Evolutionary conservation across 2,888 invertebrate species (phyloP).

Genomic region (Caenorhabditis imperialis): DNA sequence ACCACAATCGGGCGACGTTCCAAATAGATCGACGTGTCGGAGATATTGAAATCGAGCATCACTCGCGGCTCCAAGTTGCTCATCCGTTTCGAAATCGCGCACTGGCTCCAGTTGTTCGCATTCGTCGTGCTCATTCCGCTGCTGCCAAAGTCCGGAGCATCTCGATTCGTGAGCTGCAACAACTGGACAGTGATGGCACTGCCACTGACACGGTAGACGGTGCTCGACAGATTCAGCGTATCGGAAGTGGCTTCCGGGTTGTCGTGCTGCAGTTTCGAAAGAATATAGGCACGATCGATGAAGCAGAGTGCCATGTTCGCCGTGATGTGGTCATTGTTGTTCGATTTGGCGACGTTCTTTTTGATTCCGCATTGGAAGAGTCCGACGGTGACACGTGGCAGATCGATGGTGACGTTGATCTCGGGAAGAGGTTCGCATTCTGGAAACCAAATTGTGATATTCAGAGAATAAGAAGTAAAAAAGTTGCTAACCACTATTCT

Average conservation of each 20-base stretch:
- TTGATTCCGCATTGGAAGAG: conserved; percentile 52
- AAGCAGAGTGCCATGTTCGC: conserved; percentile 48
- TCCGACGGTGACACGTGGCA: conserved; percentile 36
- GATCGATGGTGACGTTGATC: conserved; percentile 33
- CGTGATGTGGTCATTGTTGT: conserved; percentile 30
- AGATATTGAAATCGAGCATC: conserved; percentile 51
- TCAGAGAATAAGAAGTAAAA: not conserved
- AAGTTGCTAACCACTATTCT: conserved; percentile 7
- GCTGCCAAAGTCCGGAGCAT: conserved; percentile 42
- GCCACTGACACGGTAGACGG: conserved; percentile 45
- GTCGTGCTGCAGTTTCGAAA: conserved; percentile 28
- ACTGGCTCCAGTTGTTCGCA: conserved; percentile 45
- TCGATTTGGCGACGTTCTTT: conserved; percentile 25
- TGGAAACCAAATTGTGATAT: no score
- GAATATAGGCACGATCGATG: conserved; percentile 46
- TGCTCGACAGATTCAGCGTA: conserved; percentile 25
- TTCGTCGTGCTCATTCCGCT: conserved; percentile 25
- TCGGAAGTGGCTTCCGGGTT: not conserved
- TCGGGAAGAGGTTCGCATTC: conserved; percentile 34
- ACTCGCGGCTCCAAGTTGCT: conserved; percentile 39
- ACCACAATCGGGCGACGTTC: conserved; percentile 31
- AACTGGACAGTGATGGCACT: conserved; percentile 48
- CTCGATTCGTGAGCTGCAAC: conserved; percentile 46
- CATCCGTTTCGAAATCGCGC: conserved; percentile 40
- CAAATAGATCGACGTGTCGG: conserved; percentile 29